phyloP scores from a whole-genome alignment of 2,797 vertebrate species.

The Zenarchopterus dispar region DNA sequence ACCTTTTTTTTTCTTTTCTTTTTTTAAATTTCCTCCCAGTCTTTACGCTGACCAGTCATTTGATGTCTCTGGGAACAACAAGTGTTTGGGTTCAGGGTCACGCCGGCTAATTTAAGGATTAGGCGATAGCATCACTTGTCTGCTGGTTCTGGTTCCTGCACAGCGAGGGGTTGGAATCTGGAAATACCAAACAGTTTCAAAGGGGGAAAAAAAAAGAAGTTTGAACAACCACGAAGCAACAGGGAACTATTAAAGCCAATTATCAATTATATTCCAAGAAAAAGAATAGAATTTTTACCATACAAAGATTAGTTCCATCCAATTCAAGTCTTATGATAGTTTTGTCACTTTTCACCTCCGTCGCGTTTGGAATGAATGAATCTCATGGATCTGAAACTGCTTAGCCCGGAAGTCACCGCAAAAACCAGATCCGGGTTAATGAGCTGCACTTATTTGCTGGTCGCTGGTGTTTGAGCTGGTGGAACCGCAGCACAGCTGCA shows the following conservation, averaged over 20 bases:
- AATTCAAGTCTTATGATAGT: no score
- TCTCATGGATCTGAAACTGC: slow-evolving; percentile 9
- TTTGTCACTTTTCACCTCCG: no score
- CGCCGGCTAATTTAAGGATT: slow-evolving; percentile 14
- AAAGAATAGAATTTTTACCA: no score
- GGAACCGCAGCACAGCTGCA: slow-evolving; percentile 57
- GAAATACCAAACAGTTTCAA: not conserved
- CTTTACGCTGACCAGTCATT: slow-evolving; percentile 24
- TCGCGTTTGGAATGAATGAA: no score
- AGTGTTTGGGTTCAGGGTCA: slow-evolving; percentile 40
- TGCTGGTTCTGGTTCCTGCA: slow-evolving; percentile 9
- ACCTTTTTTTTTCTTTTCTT: slow-evolving; percentile 50
- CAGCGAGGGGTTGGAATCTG: slow-evolving; percentile 8
- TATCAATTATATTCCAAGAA: no score
- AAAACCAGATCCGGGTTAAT: slow-evolving; percentile 9
- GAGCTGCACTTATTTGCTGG: slow-evolving; percentile 43
- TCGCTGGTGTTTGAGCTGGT: slow-evolving; percentile 34
- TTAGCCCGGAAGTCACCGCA: slow-evolving; percentile 14
- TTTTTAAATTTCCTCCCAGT: slow-evolving; percentile 22
- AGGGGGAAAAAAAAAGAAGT: not conserved
- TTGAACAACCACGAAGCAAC: no score
- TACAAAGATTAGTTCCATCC: no score
- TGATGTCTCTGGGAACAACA: slow-evolving; percentile 38
- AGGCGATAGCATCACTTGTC: slow-evolving; percentile 27
- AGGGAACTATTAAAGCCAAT: no score